Evolutionary conservation across 2,888 invertebrate genomes (phyloP).

Genomic region (Heliconius aoede): DNA sequence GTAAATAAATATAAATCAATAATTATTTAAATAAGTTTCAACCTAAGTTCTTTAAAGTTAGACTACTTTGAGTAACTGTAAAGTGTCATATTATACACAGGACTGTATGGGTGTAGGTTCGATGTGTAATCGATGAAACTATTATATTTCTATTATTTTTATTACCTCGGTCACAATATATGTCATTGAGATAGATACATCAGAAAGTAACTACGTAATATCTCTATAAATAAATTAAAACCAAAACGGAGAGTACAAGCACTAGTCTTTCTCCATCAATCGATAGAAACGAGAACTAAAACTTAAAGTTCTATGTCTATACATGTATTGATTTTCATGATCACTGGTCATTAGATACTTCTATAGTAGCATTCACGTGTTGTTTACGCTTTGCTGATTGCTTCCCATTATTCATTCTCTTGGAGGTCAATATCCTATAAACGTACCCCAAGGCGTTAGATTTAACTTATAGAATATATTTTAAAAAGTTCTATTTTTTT

Average conservation of each 20-base stretch:
- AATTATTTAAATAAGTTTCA: too few relatives aligned
- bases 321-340: slow-evolving; percentile 10
- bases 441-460: not conserved
- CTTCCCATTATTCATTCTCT: slow-evolving; percentile 23
- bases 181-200: not conserved
- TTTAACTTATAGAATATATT: not conserved
- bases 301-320: not conserved
- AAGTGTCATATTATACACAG: not conserved
- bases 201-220: not conserved
- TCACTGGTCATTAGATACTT: slow-evolving; percentile 11
- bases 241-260: not conserved
- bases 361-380: slow-evolving; percentile 36
- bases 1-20: too few relatives aligned
- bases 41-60: not conserved
- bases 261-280: not conserved
- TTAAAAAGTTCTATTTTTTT: too few relatives aligned
- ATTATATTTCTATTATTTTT: not conserved
- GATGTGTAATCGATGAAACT: not conserved
- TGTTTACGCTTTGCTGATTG: slow-evolving; percentile 43
- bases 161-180: not conserved
- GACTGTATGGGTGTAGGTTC: not conserved
- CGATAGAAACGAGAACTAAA: not conserved
- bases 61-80: too few relatives aligned
- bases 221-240: not conserved
- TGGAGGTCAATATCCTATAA: slow-evolving; percentile 28